Base-by-base conservation (phyloP, 2,888 invertebrate genomes). In the Myopa testacea region DNA sequence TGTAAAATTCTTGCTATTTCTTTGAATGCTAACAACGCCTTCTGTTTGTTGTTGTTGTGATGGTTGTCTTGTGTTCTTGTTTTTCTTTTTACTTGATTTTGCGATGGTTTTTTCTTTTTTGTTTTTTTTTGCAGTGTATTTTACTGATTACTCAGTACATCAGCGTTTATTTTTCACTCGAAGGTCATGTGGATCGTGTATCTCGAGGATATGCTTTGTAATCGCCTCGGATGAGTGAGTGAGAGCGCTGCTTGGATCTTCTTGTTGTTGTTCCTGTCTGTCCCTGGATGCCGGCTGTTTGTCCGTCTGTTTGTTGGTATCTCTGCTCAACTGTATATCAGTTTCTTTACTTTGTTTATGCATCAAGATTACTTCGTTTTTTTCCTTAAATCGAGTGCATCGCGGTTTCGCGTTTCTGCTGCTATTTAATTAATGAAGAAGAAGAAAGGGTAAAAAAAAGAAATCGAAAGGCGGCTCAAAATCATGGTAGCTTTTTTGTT, bases 21-120 rank as follows among this genome's bases (percentile, higher is more conserved):
- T 14, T 26, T 16, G 65, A 34, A 37, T 38, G 65, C 10, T 65
- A 38, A 65, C 65, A 37, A 65, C 37, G 38, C 37, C 34, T n/a
- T 75, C 26, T 40, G 69, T n/a, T 70, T 70, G 37, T 45, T 68
- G 58, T 68, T 68, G n/a, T 60, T 71, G 45, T 65, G 19, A 34
- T 14, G 1, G 0, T 37, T 70, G 69, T 70, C 7, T 50, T 12
- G 50, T n/a, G n/a, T 55, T 55, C 50, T 12, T 63, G 34, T 34
- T 71, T 26, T 34, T 40, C 10, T 19, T 26, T 26, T 16, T 34
- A 16, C 52, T 55, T 70, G 55, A 4, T 37, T 55, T 55, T 19
- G n/a, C 52, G 12, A 4, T 26, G 37, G 5, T 40, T 40, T n/a
- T 67, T 40, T 40, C 2, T 67, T 14, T 16, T 55, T 70, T 34